Evolutionary conservation across 1,140 invertebrate genomes (phyloP).

Genomic region (Diprion similis): DNA sequence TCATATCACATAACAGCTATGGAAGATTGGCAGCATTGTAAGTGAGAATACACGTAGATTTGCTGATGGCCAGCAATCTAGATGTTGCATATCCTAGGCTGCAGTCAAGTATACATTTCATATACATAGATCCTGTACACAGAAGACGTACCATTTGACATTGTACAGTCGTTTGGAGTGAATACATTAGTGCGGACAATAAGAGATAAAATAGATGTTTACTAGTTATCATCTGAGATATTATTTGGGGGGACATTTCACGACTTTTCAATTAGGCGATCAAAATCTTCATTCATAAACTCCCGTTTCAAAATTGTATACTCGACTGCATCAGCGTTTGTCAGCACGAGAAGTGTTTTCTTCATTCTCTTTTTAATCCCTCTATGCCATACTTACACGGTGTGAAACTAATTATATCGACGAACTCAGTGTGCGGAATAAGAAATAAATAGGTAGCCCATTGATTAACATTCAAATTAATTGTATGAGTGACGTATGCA

Average conservation of each 20-base stretch:
- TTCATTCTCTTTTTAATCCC: not conserved
- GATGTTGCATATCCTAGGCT: not conserved
- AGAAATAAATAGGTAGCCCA: not conserved
- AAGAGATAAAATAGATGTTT: no score
- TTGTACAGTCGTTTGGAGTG: no score
- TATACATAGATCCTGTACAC: conserved; percentile 4
- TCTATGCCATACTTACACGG: not conserved
- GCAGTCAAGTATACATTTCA: not conserved
- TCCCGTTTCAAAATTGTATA: not conserved
- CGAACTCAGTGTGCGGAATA: not conserved
- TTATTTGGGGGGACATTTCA: no score
- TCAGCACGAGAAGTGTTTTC: conserved; percentile 8
- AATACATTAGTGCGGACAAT: no score
- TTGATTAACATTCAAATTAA: not conserved
- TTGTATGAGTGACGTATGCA: no score
- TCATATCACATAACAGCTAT: conserved; percentile 61
- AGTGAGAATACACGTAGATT: conserved; percentile 56
- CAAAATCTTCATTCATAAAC: not conserved
- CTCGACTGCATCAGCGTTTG: not conserved
- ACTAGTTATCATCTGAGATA: no score
- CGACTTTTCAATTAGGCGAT: not conserved
- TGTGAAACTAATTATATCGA: not conserved
- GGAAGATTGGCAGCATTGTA: conserved; percentile 77
- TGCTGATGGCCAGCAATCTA: conserved; percentile 11
- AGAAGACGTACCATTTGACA: not conserved